phyloP scores from a whole-genome alignment of 2,797 vertebrate species.

The Enteromius argenteus region DNA sequence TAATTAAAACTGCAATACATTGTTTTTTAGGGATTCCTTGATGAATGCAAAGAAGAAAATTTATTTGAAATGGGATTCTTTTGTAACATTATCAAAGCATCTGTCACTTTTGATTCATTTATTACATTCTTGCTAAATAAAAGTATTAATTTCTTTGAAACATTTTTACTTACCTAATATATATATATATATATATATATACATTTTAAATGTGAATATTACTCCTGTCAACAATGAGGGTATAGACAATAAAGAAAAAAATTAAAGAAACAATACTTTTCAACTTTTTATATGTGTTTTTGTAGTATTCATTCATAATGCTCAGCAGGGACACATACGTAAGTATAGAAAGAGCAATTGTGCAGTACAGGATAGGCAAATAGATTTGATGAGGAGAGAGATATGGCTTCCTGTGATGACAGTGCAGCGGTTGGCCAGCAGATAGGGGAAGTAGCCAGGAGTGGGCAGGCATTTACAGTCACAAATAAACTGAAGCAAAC shows the following conservation, averaged over 20 bases:
- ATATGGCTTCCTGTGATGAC: conserved; percentile 64
- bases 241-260: neutral
- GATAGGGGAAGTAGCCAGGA: conserved; percentile 59
- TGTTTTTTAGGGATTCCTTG: too few species aligned
- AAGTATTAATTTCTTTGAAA: neutral
- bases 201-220: neutral
- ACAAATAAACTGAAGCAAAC: conserved; percentile 22
- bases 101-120: too few species aligned
- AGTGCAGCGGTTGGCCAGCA: conserved; percentile 28
- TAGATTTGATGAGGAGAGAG: conserved; percentile 67
- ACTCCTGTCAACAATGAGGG: neutral
- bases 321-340: conserved; percentile 1
- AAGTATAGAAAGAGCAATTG: conserved; percentile 63
- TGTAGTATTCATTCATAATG: neutral
- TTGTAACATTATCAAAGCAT: too few species aligned
- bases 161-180: neutral
- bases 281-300: neutral
- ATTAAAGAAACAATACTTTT: neutral
- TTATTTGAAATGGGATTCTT: too few species aligned
- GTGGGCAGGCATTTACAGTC: conserved; percentile 39
- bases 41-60: too few species aligned
- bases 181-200: too few species aligned
- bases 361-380: conserved; percentile 76
- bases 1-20: too few species aligned
- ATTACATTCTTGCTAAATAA: neutral